phyloP scores from a whole-genome alignment of 2,797 vertebrate genomes.

The Buceros bicornis region DNA sequence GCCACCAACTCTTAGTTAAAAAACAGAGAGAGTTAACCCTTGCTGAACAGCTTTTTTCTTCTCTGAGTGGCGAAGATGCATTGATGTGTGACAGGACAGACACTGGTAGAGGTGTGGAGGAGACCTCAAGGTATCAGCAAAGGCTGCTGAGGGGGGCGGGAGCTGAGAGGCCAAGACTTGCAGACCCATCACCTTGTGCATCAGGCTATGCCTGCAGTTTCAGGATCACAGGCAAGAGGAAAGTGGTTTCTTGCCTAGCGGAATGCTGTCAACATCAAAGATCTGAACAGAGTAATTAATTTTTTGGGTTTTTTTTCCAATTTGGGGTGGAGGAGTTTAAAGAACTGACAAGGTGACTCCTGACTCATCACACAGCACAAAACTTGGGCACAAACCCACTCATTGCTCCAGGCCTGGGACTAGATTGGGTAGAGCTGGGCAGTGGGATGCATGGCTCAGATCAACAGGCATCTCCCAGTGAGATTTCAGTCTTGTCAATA shows the following conservation, averaged over 20 bases:
- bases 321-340: conserved; percentile 10
- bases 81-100: background rate
- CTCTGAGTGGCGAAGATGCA: conserved; percentile 24
- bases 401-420: background rate
- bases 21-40: background rate
- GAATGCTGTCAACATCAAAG: conserved; percentile 54
- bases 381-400: background rate
- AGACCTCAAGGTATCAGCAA: conserved; percentile 41
- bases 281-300: conserved; percentile 49
- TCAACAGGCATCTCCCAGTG: background rate
- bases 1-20: conserved; percentile 22
- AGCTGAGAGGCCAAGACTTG: conserved; percentile 53
- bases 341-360: conserved; percentile 19
- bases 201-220: conserved; percentile 72
- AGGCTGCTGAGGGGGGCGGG: conserved; percentile 29
- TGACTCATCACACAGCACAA: conserved; percentile 7
- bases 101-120: background rate
- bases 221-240: conserved; percentile 56
- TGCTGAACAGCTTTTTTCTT: conserved; percentile 22
- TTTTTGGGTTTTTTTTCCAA: conserved; percentile 32
- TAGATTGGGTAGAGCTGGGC: background rate
- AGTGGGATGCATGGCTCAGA: background rate
- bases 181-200: conserved; percentile 55
- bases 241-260: conserved; percentile 70
- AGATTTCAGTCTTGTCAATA: background rate